A percentile compares a stretch with the other conserved stretches of the same genome.
Conservation (phyloP, 2,888 invertebrate genomes). For the Hesperia comma region DNA sequence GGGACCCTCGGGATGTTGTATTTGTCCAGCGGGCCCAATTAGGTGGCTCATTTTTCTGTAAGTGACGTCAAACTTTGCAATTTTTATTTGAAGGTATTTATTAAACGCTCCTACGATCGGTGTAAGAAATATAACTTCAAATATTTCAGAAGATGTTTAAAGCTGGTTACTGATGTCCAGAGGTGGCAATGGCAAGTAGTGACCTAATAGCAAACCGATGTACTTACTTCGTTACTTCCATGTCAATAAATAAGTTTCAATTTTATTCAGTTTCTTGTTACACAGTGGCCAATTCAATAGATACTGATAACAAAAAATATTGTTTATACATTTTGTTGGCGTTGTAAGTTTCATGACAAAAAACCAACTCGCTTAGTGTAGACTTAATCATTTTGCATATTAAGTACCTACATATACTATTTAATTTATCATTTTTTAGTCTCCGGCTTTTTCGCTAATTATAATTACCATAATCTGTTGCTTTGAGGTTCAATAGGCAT, state of each 20-base stretch:
- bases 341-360: conserved; percentile 1
- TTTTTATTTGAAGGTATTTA: too few relatives aligned
- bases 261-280: neutral
- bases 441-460: neutral
- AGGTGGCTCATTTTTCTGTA: too few relatives aligned
- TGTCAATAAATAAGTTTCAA: neutral
- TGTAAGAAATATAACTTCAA: too few relatives aligned
- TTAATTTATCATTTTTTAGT: neutral
- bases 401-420: neutral
- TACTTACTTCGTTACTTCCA: neutral
- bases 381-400: neutral
- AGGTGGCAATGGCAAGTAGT: neutral
- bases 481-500: too few relatives aligned
- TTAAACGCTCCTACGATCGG: too few relatives aligned
- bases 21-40: too few relatives aligned
- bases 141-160: too few relatives aligned
- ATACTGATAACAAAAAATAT: conserved; percentile 10
- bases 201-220: neutral
- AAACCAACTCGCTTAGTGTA: neutral
- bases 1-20: too few relatives aligned
- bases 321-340: conserved; percentile 10
- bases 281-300: conserved; percentile 1
- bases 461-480: too few relatives aligned
- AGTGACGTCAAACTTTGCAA: too few relatives aligned
- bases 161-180: neutral